phyloP scores from a whole-genome alignment of 2,888 invertebrate species.

The Chymomyza procnemis region DNA sequence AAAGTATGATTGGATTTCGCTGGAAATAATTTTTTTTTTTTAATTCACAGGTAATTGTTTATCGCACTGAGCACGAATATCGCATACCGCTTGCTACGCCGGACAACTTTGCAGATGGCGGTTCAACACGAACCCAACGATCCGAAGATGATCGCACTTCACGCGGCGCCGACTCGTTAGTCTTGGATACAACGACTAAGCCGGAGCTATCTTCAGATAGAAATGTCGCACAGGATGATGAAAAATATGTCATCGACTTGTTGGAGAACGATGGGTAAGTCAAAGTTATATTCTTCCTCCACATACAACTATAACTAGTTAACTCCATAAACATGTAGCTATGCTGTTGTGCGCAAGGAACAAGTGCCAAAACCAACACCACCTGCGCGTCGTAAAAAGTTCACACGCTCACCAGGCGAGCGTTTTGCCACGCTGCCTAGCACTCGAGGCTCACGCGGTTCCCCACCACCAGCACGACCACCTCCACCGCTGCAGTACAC shows the following conservation, averaged over 20 bases:
- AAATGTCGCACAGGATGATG: constrained; percentile 29
- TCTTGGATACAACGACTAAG: constrained; percentile 77
- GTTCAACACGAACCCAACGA: constrained; percentile 81
- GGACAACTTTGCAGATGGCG: constrained; percentile 80
- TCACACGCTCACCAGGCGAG: constrained; percentile 81
- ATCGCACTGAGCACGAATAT: constrained; percentile 84
- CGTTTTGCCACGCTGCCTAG: constrained; percentile 86
- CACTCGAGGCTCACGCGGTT: constrained; percentile 74
- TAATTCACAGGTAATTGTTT: constrained; percentile 83
- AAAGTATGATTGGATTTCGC: too few relatives aligned
- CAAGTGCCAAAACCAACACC: constrained; percentile 82
- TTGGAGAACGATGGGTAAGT: constrained; percentile 78
- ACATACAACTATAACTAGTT: background rate
- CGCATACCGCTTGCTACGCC: constrained; percentile 81
- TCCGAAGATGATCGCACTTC: constrained; percentile 87
- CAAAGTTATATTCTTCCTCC: background rate
- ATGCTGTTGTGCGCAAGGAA: constrained; percentile 88
- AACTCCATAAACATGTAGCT: constrained; percentile 79
- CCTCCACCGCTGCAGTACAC: constrained; percentile 82
- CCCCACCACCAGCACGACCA: constrained; percentile 80
- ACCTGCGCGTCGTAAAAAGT: constrained; percentile 81
- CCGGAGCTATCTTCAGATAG: constrained; percentile 19
- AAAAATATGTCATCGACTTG: constrained; percentile 77
- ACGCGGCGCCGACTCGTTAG: constrained; percentile 84
- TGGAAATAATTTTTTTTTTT: too few relatives aligned